These are phyloP conservation scores for Xyliphius kryptos DNA, from an alignment of 2,113 vertebrate species.

Conservation along the genomic window DNA sequence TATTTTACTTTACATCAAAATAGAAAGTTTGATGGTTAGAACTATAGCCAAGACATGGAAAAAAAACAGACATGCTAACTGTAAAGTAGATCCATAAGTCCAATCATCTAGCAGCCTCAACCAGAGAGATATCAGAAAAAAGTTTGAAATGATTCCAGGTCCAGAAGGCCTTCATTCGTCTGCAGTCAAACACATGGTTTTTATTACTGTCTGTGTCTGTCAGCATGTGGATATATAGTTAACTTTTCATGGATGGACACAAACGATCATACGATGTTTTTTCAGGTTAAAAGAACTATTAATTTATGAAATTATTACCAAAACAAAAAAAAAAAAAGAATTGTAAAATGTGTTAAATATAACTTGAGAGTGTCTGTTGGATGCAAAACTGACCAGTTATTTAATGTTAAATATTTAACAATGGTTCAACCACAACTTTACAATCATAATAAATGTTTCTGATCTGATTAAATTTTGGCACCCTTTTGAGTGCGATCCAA, in stretches of 20 bases:
- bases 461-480: too few relatives aligned
- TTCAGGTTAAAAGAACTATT: not conserved
- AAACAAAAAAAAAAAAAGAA: not conserved
- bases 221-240: slow-evolving; percentile 1
- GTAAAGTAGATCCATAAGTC: slow-evolving; percentile 20
- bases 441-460: too few relatives aligned
- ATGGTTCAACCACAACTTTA: too few relatives aligned
- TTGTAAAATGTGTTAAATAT: too few relatives aligned
- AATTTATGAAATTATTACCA: not conserved
- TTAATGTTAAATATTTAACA: too few relatives aligned
- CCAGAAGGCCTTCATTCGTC: slow-evolving; percentile 27
- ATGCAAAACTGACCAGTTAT: too few relatives aligned
- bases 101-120: not conserved
- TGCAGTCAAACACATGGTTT: slow-evolving; percentile 29
- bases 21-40: not conserved
- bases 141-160: slow-evolving; percentile 24
- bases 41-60: not conserved
- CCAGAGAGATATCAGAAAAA: not conserved
- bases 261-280: not conserved
- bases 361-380: too few relatives aligned
- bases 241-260: slow-evolving; percentile 1
- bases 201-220: slow-evolving; percentile 26
- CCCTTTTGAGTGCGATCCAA: not conserved
- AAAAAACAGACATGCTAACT: slow-evolving; percentile 4
- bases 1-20: not conserved